Evolutionary conservation across 2,888 invertebrate genomes (phyloP), one percentile per base, ranked within the genome.

Genomic region (Mesochorus sp.): DNA sequence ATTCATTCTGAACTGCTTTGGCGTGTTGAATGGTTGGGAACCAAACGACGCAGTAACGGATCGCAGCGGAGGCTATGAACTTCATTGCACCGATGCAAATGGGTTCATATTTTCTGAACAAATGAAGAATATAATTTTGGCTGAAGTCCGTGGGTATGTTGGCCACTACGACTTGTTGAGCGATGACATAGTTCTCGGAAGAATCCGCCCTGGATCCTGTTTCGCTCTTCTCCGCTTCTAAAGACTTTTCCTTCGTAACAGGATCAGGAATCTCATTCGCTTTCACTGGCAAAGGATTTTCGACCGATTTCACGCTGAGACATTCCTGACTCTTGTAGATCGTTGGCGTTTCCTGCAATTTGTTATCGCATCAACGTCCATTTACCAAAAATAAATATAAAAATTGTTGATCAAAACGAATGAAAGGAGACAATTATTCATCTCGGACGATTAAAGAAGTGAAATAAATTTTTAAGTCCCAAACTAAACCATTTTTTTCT

Each of bases 21-120:
- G 87, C 86, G 14, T 86, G 84, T 10, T 79, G 44, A 0, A 2
- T 0, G 0, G 82, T 79, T 44, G 81, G 80, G 17, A 88, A 87
- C 51, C 86, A 90, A 26, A 89, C 85, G 10, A 84, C 80, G 53
- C 89, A 89, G 64, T 86, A 90, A 44, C 86, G 83, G 19, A 87
- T 42, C 2, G 37, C 67, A 10, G 39, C 44, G 2, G 67, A 2
- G 1, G 77, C 39, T 0, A 80, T 39, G 0, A 34, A 47, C 34
- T 81, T 82, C 10, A 88, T 84, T 0, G 75, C 2, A 0, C 85
- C 84, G 1, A 84, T 80, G 1, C 84, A 76, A 51, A 90, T 81
- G 0, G 89, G 89, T 5, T 86, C 68, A 67, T 82, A 83, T 10
- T 84, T 81, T 17, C 86, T 80, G 1, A 90, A 66, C 4, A 90